Evolutionary conservation across 2,888 invertebrate genomes (phyloP), one percentile per base, ranked within the genome.

Genomic region (Rhimphoctona megacephalus): DNA sequence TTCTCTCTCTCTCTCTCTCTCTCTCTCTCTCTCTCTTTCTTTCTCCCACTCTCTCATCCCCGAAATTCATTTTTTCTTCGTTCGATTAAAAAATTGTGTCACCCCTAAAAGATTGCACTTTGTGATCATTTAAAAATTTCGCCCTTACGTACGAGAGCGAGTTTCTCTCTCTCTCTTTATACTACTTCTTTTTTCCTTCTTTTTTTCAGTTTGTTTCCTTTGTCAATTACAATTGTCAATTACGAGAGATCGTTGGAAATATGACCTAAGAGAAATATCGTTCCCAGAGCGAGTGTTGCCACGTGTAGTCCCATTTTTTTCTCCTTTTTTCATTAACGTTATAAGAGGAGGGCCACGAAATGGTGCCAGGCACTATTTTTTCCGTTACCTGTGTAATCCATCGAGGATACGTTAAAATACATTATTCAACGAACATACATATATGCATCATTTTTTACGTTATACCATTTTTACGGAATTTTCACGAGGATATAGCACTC

Each of bases 281-380:
- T 74, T 78, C 81, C 76, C 76, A 43, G 30, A 52, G 67, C 57
- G 36, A n/a, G 57, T 57, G 69, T 83, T 61, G 69, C 76, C 72
- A 73, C 84, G 72, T 73, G 7, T 33, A 76, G 43, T 52, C 25
- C 54, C 72, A n/a, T 22, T 73, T 49, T 64, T 67, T 72, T 72
- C 25, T 36, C 72, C 49, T 66, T 67, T 66, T 52, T 43, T 43
- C 69, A 52, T 87, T 81, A 86, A 89, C 88, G 90, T 88, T 90
- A 90, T 89, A 91, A 93, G 90, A 93, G 91, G 93, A 93, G 94
- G 94, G 94, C 94, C 93, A 94, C 94, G 92, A 94, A 73, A 92
- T 91, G 93, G 94, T 94, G 94, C 93, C 94, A 94, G 94, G 94
- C 94, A 94, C 94, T 94, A 94, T 93, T 94, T 92, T 93, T 92